These are phyloP conservation scores for Schizopygopsis pylzovi DNA, from an alignment of 2,797 vertebrate genomes.

Conservation along the genomic window DNA sequence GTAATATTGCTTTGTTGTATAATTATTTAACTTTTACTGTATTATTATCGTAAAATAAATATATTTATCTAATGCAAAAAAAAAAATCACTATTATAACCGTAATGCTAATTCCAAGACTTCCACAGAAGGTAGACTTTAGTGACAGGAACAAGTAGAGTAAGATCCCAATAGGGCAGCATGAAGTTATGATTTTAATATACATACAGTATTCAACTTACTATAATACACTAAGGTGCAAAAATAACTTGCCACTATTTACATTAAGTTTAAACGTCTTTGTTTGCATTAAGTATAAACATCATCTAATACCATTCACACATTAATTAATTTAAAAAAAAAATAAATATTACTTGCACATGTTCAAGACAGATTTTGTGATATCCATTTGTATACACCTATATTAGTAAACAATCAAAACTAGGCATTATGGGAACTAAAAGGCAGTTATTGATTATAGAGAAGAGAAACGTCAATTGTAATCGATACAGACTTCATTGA, in stretches of 20 bases:
- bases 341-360: neutral
- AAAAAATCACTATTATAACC: too few species aligned
- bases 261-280: too few species aligned
- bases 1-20: too few species aligned
- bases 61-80: too few species aligned
- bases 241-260: neutral
- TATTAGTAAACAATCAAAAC: neutral
- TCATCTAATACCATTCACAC: neutral
- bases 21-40: too few species aligned
- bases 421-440: neutral
- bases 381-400: conserved; percentile 4
- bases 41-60: too few species aligned
- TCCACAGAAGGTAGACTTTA: too few species aligned
- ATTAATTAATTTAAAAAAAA: neutral
- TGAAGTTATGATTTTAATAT: too few species aligned
- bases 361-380: neutral
- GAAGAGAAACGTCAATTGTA: conserved; percentile 16
- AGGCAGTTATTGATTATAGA: conserved; percentile 30
- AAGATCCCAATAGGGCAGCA: too few species aligned
- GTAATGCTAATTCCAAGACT: too few species aligned
- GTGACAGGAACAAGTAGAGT: too few species aligned
- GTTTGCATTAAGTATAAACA: neutral
- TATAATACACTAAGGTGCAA: neutral
- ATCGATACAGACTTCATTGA: conserved; percentile 28
- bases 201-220: too few species aligned